Evolutionary conservation across 1,140 invertebrate species (phyloP), one percentile per base, ranked within the genome.

Genomic region (Orchesella cincta): DNA sequence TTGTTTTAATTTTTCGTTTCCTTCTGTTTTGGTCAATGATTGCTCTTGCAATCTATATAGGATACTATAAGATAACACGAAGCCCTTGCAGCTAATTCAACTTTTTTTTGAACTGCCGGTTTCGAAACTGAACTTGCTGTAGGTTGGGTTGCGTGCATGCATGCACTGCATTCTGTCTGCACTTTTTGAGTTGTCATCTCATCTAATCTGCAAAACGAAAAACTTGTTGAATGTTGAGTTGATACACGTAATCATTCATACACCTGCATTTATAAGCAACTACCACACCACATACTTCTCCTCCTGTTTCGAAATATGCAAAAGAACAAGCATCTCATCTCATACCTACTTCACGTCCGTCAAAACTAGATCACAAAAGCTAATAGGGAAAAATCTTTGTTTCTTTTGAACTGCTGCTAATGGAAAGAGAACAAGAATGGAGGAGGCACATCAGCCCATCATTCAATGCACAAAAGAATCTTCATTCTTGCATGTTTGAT

Each of bases 131-230:
- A 57, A 57, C 23, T 57, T 8, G 12, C 3, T 57, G 54, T 57
- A 23, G 54, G n/a, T 12, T 26, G 20, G 54, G 54, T 57, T 57
- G 54, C 54, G 54, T 57, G 54, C 23, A 26, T 57, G 14, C 23
- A 16, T 23, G 26, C 54, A 57, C 26, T 57, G 3, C 14, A 57
- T n/a, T 57, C n/a, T n/a, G n/a, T n/a, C n/a, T n/a, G n/a, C n/a
- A n/a, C n/a, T n/a, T n/a, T n/a, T n/a, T n/a, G n/a, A n/a, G n/a
- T 67, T 67, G 62, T 67, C 62, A 67, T 67, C 62, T 67, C 62
- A n/a, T n/a, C n/a, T n/a, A n/a, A n/a, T n/a, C n/a, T n/a, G n/a
- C 62, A 67, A 67, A 67, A 67, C 29, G 14, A 62, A 62, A 62
- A 26, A 62, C n/a, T 67, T 67, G 62, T 67, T 67, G 62, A 31